Evolutionary conservation across 2,797 vertebrate species (phyloP), one percentile per base, ranked within the genome.

Genomic region (Heliangelus exortis): DNA sequence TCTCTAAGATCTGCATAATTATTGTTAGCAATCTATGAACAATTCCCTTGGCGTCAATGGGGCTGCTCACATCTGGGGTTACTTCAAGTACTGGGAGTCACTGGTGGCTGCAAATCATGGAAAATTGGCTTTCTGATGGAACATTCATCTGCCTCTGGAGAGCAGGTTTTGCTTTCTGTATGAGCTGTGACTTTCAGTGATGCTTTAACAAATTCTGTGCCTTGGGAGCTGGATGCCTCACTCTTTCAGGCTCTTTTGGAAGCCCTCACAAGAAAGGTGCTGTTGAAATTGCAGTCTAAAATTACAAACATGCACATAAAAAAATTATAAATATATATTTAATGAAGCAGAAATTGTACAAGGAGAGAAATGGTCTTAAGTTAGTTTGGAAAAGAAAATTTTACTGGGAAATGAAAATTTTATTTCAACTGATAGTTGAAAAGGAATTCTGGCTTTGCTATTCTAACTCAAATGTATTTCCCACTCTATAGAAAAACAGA

Each of bases 1-100:
- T 87, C 39, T 57, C 25, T 87, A 79, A 76, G 71, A 63, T 53
- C 78, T 71, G 57, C 45, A 71, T 93, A 94, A 92, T 94, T 84
- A 84, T 63, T 92, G 54, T 53, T 58, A 22, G 21, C 59, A 69
- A 68, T 54, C 78, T 68, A 28, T 29, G 69, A 85, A 62, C 50
- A 39, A 9, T 36, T 75, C 79, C 79, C 66, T 51, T 34, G n/a
- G 81, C 91, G 47, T 41, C 0, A 0, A 48, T 50, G 48, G 74
- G 55, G 66, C 63, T 82, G 59, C 43, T 74, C 69, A 31, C 59
- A 55, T 28, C 50, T 81, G 69, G 67, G 61, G 77, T 76, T 87
- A 50, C 48, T 86, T 93, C 75, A 58, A 80, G 75, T 29, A 18
- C 28, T 7, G 68, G 53, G 72, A 92, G 26, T 23, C 58, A 51